Evolutionary conservation across 2,888 invertebrate genomes (phyloP), one percentile per base, ranked within the genome.

Genomic region (Heteromurus nitidus): DNA sequence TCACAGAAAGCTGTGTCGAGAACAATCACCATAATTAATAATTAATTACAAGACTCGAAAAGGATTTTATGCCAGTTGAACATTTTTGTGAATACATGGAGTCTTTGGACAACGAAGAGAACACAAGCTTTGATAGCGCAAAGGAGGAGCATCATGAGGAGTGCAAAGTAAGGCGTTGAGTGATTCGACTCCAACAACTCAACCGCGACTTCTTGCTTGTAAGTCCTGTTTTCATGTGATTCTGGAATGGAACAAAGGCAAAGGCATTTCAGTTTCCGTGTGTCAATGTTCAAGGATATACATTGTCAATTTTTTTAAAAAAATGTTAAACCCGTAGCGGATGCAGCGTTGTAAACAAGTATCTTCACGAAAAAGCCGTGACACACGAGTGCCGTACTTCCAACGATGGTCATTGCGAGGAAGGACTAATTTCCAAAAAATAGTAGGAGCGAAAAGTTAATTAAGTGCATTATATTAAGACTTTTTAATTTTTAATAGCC

Each of bases 141-240:
- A 24, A 53, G 26, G 7, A 75, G 3, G 1, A 36, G 18, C 24
- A 65, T 20, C 0, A 65, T 13, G 7, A 75, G 60, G 2, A 75
- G 24, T n/a, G 55, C 36, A 24, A 75, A 36, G 58, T 65, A 75
- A 0, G 74, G 74, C 1, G 74, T 65, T 2, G 67, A 26, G 24
- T 67, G 47, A 1, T 1, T 2, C 16, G 58, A 18, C 7, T 50
- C 18, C n/a, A n/a, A 18, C 3, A 58, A 7, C n/a, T 24, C 26
- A 3, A 22, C 9, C 22, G 22, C 13, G 2, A 62, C 3, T 3
- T 11, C 30, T 13, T 62, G 7, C 28, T 30, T 18, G 7, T 30
- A 30, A 18, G 28, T 18, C 13, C 13, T 36, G 13, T 36, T 36
- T 7, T n/a, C n/a, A n/a, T n/a, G 36, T 9, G 36, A 13, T 13